Conservation (phyloP, 2,888 invertebrate species). For the Caprella mutica region DNA sequence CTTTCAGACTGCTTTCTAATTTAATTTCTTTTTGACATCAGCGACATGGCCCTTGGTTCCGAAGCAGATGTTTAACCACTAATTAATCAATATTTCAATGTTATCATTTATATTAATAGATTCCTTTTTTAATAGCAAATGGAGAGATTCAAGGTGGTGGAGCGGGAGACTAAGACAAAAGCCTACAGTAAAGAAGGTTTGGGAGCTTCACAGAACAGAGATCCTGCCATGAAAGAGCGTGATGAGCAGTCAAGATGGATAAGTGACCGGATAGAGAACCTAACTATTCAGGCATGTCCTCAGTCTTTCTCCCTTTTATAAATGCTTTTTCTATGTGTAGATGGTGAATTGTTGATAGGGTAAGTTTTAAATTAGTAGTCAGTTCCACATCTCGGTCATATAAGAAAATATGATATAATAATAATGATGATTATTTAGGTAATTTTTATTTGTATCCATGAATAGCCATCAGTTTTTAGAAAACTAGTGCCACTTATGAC, state of each 20-base stretch:
- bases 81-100: too few species aligned
- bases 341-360: not conserved
- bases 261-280: constrained; percentile 72
- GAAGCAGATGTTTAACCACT: too few species aligned
- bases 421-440: not conserved
- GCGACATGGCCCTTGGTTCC: too few species aligned
- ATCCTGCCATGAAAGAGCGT: constrained; percentile 94
- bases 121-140: constrained; percentile 90
- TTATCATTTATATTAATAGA: too few species aligned
- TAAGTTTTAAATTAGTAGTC: not conserved
- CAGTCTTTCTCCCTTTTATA: not conserved
- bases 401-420: not conserved
- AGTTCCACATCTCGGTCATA: not conserved
- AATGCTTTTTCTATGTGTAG: not conserved
- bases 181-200: constrained; percentile 99
- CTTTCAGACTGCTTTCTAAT: too few species aligned
- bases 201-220: constrained; percentile 95
- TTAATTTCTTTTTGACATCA: too few species aligned
- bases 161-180: constrained; percentile 99
- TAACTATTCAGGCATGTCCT: constrained; percentile 73
- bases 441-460: not conserved
- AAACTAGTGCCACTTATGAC: too few species aligned
- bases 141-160: constrained; percentile 99
- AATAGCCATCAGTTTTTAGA: not conserved
- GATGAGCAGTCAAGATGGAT: constrained; percentile 94